A percentile compares a stretch with the other conserved stretches of the same genome.
Conservation (phyloP, 1,140 invertebrate species). For the Camponotus floridanus region DNA sequence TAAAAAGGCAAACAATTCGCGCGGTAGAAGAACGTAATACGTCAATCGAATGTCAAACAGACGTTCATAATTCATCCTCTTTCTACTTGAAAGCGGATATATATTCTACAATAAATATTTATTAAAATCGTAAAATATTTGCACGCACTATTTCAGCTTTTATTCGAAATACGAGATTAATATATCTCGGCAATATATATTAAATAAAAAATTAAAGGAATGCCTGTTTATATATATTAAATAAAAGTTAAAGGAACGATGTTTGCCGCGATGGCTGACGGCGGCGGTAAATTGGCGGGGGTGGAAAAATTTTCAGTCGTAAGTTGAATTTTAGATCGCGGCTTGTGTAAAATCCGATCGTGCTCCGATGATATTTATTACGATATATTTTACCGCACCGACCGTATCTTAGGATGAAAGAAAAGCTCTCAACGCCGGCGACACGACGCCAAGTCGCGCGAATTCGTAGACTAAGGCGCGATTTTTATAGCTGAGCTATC, state of each 20-base stretch:
- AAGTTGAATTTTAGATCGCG: slow-evolving; percentile 27
- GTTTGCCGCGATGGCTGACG: background rate
- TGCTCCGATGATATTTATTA: slow-evolving; percentile 57
- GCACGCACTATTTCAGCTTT: too few species aligned
- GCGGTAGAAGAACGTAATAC: background rate
- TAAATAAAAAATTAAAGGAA: too few species aligned
- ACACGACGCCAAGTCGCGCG: slow-evolving; percentile 57
- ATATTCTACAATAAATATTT: background rate
- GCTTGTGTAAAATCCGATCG: slow-evolving; percentile 41
- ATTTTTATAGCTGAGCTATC: slow-evolving; percentile 63
- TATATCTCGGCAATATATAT: background rate
- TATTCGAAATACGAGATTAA: background rate
- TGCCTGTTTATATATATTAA: too few species aligned
- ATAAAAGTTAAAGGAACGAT: background rate
- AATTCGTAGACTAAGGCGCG: slow-evolving; percentile 56
- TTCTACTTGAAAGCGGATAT: background rate
- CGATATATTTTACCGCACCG: slow-evolving; percentile 47
- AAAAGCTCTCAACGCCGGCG: slow-evolving; percentile 55
- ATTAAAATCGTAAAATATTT: background rate
- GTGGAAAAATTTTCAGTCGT: slow-evolving; percentile 6
- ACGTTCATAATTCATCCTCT: background rate
- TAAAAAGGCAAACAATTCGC: slow-evolving; percentile 1
- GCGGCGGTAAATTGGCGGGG: background rate
- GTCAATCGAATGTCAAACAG: background rate
- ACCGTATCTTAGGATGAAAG: slow-evolving; percentile 33